Conservation (phyloP, 2,113 vertebrate genomes). For the Aegypius monachus region DNA sequence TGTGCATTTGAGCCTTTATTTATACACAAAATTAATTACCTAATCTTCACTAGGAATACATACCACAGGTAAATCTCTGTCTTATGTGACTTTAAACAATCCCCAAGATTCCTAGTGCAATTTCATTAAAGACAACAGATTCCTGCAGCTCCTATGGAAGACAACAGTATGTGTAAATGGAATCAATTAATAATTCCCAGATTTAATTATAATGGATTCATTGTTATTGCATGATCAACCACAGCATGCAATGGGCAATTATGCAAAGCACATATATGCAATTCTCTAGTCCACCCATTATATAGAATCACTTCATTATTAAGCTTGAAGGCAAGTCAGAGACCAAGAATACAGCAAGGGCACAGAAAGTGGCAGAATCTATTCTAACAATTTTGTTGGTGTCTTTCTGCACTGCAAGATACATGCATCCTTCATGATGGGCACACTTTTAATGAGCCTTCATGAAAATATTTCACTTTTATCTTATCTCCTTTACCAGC, state of each 20-base stretch:
- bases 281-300: background rate
- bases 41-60: background rate
- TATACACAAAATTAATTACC: background rate
- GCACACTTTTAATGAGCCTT: background rate
- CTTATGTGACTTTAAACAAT: background rate
- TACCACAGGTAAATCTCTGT: background rate
- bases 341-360: background rate
- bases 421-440: background rate
- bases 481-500: background rate
- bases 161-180: conserved; percentile 8
- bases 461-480: background rate
- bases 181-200: conserved; percentile 53
- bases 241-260: conserved; percentile 26
- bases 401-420: background rate
- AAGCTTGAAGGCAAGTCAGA: background rate
- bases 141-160: conserved; percentile 17
- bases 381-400: background rate
- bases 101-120: background rate
- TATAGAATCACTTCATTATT: background rate
- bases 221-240: conserved; percentile 47
- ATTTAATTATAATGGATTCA: conserved; percentile 53
- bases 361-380: background rate
- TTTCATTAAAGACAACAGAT: background rate
- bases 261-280: background rate
- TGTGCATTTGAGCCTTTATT: background rate